phyloP scores from a whole-genome alignment of 2,797 vertebrate species.

The Coreius guichenoti region DNA sequence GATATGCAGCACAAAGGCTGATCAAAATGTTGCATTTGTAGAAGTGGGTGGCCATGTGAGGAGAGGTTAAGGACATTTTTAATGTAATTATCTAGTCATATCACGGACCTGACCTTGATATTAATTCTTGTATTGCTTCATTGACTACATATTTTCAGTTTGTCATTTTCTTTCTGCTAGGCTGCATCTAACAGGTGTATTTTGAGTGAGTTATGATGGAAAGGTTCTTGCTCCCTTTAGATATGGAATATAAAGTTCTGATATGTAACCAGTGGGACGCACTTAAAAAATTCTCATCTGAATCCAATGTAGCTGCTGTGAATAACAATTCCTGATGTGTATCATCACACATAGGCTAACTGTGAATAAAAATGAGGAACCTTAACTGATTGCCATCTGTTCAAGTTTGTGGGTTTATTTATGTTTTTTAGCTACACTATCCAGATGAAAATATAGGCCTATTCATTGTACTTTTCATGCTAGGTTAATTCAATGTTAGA shows the following conservation, averaged over 20 bases:
- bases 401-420: not conserved
- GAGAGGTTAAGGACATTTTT: slow-evolving; percentile 1
- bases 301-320: not conserved
- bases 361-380: not conserved
- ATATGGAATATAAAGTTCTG: not conserved
- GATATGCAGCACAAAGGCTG: not conserved
- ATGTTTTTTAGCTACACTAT: not conserved
- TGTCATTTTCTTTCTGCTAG: not conserved
- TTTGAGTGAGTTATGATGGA: not conserved
- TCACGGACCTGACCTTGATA: not conserved
- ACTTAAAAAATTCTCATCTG: not conserved
- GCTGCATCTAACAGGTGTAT: not conserved
- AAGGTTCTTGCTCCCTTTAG: slow-evolving; percentile 6
- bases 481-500: not conserved
- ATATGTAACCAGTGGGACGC: not conserved
- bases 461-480: not conserved
- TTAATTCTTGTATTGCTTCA: not conserved
- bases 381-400: not conserved
- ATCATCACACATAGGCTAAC: not conserved
- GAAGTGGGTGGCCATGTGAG: slow-evolving; percentile 9
- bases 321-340: not conserved
- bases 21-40: not conserved
- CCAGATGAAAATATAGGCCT: not conserved
- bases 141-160: not conserved
- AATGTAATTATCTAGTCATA: not conserved